Evolutionary conservation across 2,888 invertebrate genomes (phyloP), one percentile per base, ranked within the genome.

Genomic region (Rambutsinella grinnellia): DNA sequence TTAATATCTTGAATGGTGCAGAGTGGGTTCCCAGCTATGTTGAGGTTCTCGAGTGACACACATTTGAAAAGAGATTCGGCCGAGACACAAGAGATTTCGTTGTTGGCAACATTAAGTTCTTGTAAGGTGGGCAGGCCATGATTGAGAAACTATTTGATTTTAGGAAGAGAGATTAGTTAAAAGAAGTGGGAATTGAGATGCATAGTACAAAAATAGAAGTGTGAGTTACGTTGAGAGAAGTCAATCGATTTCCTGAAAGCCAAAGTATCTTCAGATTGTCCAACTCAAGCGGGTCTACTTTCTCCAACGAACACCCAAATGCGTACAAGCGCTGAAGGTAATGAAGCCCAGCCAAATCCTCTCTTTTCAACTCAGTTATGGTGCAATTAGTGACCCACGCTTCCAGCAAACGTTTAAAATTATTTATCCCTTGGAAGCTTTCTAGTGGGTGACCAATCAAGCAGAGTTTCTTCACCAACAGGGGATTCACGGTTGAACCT

Each of bases 21-120:
- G 8, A 84, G 69, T 27, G 82, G 82, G 65, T 84, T 84, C 27
- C 82, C 83, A 54, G 83, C 80, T 6, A 84, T 65, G 60, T 84
- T 84, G 0, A 84, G 28, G 2, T 28, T 72, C 47, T 76, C 69
- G 6, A 84, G 62, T 51, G 76, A 72, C 17, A 66, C 36, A 56
- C 82, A 84, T 67, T 82, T 82, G 27, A 76, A 74, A 8, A 84
- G 57, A 8, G 81, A 72, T 28, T 82, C 80, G 13, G 79, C 78
- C 8, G 75, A 66, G 8, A 84, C 56, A 44, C 78, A 79, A 0
- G 74, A 67, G 5, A 84, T 84, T 56, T 81, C 75, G 47, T 84
- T 84, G 46, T 74, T 70, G 1, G 82, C 83, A 10, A 81, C 82
- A 54, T 82, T 82, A 24, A 84, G 68, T 10, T 81, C 82, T 65